Evolutionary conservation across 2,113 vertebrate species (phyloP).

Genomic region (Varanus komodoensis): DNA sequence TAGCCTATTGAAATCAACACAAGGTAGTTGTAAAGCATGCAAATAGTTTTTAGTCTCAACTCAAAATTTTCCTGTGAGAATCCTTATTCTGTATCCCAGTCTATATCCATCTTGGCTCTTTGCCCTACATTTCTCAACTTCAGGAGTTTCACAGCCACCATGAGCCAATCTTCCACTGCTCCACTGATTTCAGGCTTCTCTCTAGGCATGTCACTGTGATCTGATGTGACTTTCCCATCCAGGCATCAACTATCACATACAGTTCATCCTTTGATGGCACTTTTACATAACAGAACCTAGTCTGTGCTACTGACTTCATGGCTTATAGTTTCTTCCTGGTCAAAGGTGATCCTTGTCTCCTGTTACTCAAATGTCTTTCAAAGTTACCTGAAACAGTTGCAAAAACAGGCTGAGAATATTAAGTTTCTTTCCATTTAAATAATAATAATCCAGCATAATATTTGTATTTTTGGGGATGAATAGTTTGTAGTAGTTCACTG

Average conservation of each 20-base stretch:
- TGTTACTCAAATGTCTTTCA: neutral
- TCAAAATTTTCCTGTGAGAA: too few species aligned
- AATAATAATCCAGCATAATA: neutral
- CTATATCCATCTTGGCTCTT: too few species aligned
- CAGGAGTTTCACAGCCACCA: too few species aligned
- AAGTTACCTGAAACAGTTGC: neutral
- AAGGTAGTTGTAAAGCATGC: too few species aligned
- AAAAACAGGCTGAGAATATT: neutral
- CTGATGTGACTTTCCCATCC: neutral
- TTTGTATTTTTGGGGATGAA: neutral
- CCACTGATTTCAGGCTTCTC: too few species aligned
- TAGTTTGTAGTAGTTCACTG: too few species aligned
- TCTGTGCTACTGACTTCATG: neutral
- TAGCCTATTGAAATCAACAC: neutral
- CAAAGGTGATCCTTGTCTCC: neutral
- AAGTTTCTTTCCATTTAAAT: neutral
- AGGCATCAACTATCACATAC: neutral
- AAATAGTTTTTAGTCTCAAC: too few species aligned
- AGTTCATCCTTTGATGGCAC: too few species aligned
- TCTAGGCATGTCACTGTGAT: too few species aligned
- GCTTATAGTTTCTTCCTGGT: neutral
- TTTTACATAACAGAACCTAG: neutral
- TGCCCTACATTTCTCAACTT: too few species aligned
- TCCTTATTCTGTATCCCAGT: too few species aligned
- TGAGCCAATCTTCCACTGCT: too few species aligned